phyloP scores from a whole-genome alignment of 2,113 vertebrate species.

The Dicerorhinus sumatrensis region DNA sequence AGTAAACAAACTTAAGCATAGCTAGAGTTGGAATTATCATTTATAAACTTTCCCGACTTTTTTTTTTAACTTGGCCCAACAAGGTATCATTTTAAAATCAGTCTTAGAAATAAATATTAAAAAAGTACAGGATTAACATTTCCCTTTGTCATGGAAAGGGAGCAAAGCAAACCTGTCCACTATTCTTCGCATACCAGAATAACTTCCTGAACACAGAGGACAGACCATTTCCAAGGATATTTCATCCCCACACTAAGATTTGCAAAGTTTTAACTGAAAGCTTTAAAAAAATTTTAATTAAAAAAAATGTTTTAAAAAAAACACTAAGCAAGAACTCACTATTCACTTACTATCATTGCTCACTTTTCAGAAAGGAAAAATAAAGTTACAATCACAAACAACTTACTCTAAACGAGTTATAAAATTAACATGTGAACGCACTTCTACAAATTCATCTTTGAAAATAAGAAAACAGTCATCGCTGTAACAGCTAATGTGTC shows the following conservation, averaged over 20 bases:
- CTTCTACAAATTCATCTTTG: constrained; percentile 30
- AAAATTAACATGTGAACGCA: neutral
- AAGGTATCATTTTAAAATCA: constrained; percentile 4
- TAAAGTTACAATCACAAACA: neutral
- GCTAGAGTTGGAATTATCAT: neutral
- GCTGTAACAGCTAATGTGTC: neutral
- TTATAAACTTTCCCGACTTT: neutral
- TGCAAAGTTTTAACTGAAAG: constrained; percentile 1
- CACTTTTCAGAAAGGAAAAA: constrained; percentile 41
- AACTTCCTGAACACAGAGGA: neutral
- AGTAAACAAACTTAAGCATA: neutral
- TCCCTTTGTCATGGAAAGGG: neutral
- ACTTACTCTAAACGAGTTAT: neutral
- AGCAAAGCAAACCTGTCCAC: neutral
- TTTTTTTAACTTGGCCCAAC: neutral
- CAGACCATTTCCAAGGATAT: neutral
- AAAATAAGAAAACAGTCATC: neutral
- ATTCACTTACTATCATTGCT: neutral
- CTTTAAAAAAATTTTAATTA: neutral
- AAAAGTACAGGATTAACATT: neutral
- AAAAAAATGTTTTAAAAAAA: neutral
- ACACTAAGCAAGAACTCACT: neutral
- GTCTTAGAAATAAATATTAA: neutral
- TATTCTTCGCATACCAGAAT: neutral
- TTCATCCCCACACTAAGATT: neutral